These are phyloP conservation scores for Flexamia atlantica DNA, from an alignment of 2,888 invertebrate genomes.

Conservation along the genomic window DNA sequence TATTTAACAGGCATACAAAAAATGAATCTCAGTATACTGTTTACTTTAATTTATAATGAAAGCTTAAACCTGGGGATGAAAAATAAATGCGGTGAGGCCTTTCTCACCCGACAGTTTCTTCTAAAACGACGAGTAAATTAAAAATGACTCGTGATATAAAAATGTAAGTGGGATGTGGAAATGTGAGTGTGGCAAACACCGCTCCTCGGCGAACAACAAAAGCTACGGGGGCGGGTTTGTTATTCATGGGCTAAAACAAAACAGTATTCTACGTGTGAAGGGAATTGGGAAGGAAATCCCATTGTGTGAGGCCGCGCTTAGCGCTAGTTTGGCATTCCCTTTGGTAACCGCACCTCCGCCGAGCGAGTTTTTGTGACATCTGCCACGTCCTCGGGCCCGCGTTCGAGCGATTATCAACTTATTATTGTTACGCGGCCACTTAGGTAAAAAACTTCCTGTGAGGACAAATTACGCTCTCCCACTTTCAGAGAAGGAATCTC, in stretches of 20 bases:
- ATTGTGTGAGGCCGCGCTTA: constrained; percentile 56
- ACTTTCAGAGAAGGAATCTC: neutral
- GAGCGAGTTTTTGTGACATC: constrained; percentile 3
- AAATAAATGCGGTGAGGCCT: too few species aligned
- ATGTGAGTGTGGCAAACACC: neutral
- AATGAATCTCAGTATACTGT: too few species aligned
- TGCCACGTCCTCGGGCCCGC: neutral
- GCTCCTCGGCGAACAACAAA: constrained; percentile 6
- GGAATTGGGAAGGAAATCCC: constrained; percentile 56
- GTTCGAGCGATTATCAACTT: neutral
- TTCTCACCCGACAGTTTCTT: too few species aligned
- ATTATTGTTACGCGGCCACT: constrained; percentile 10
- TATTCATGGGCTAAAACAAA: constrained; percentile 48
- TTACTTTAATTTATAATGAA: too few species aligned
- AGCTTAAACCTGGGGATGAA: too few species aligned
- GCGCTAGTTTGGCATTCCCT: constrained; percentile 45
- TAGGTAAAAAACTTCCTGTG: neutral
- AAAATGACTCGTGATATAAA: too few species aligned
- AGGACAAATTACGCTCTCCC: neutral
- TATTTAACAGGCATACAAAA: too few species aligned
- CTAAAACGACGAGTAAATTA: too few species aligned
- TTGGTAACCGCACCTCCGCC: constrained; percentile 13
- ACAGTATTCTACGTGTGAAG: constrained; percentile 57
- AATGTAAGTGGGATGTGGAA: too few species aligned
- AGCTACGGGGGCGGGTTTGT: constrained; percentile 23